Evolutionary conservation across 2,113 vertebrate genomes (phyloP).

Genomic region (Murina feae): DNA sequence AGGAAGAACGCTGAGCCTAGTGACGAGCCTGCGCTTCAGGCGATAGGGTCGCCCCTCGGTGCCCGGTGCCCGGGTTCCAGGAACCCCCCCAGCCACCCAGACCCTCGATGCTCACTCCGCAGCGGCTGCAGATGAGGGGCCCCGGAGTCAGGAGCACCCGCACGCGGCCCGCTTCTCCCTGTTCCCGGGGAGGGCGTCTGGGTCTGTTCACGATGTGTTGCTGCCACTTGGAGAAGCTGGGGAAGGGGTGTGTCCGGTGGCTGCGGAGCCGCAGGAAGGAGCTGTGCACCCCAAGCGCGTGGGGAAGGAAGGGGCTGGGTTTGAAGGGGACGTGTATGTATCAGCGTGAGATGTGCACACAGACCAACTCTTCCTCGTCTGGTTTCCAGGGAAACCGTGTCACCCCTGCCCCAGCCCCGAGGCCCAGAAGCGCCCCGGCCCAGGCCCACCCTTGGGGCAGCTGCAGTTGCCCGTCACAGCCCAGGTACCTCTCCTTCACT

Average conservation of each 20-base stretch:
- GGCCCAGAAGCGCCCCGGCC: constrained; percentile 57
- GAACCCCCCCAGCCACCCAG: no score
- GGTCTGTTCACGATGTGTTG: no score
- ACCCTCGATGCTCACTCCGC: no score
- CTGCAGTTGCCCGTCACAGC: constrained; percentile 80
- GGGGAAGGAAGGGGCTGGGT: no score
- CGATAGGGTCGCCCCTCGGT: background rate
- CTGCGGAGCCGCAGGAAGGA: no score
- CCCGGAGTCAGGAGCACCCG: background rate
- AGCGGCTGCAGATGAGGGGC: no score
- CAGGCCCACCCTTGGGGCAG: constrained; percentile 68
- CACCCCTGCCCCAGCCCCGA: background rate
- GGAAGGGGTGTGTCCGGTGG: background rate
- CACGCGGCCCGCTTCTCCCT: no score
- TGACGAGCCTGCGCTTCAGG: background rate
- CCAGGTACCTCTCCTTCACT: constrained; percentile 82
- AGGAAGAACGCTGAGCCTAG: background rate
- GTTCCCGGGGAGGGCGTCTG: no score
- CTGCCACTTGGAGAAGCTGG: no score
- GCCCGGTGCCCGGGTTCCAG: no score
- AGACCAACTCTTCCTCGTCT: background rate
- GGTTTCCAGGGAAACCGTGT: constrained; percentile 41
- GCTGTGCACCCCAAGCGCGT: no score
- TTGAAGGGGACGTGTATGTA: background rate
- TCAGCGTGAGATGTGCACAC: accelerated